Evolutionary conservation across 2,888 invertebrate species (phyloP).

Genomic region (Latrodectus hesperus): DNA sequence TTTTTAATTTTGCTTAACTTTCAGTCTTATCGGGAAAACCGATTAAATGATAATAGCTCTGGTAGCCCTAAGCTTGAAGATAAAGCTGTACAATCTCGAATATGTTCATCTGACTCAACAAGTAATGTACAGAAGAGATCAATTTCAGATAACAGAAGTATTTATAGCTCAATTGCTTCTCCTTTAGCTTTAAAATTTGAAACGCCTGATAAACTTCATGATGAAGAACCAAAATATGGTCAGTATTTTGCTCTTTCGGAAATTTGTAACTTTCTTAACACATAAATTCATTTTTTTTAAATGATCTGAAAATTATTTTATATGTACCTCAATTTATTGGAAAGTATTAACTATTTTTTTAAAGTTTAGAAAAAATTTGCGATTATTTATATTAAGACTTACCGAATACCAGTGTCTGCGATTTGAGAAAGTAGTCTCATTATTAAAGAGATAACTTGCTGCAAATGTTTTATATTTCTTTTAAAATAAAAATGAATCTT

Average conservation of each 20-base stretch:
- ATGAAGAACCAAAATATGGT: constrained; percentile 10
- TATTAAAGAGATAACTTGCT: too few species aligned
- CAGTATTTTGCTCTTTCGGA: constrained; percentile 9
- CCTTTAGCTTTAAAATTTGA: constrained; percentile 48
- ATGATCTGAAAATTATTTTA: not conserved
- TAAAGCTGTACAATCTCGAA: not conserved
- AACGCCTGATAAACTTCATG: constrained; percentile 30
- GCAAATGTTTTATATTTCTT: too few species aligned
- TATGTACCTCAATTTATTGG: not conserved
- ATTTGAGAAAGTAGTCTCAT: too few species aligned
- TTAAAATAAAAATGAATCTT: too few species aligned
- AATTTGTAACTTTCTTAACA: not conserved
- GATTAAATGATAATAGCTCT: constrained; percentile 8
- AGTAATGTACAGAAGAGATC: not conserved
- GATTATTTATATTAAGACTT: too few species aligned
- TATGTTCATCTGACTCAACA: constrained; percentile 14
- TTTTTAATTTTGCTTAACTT: not conserved
- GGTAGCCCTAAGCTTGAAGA: constrained; percentile 31
- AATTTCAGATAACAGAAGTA: not conserved
- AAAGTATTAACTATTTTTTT: too few species aligned
- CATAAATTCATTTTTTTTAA: too few species aligned
- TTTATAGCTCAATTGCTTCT: constrained; percentile 5
- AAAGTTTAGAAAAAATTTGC: too few species aligned
- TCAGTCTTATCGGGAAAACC: constrained; percentile 29
- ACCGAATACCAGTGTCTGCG: too few species aligned